phyloP scores from a whole-genome alignment of 2,797 vertebrate species.

The Aselliscus stoliczkanus region DNA sequence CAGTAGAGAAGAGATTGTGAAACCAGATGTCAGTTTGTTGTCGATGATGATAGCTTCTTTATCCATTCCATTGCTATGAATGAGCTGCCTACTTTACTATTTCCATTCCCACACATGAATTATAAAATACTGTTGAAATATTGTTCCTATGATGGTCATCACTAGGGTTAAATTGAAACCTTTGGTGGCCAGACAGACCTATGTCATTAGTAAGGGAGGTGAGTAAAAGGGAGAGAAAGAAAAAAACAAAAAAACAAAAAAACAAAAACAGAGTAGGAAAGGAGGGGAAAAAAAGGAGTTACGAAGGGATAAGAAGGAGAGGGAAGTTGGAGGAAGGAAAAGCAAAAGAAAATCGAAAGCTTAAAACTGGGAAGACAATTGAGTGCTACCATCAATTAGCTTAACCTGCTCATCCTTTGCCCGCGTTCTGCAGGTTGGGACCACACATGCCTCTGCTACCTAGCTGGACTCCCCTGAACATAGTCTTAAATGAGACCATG shows the following conservation, averaged over 20 bases:
- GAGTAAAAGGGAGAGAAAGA: neutral
- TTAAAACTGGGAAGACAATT: neutral
- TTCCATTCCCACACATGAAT: neutral
- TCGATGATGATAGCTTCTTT: neutral
- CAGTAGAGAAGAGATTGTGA: neutral
- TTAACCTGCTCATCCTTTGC: neutral
- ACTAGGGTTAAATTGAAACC: neutral
- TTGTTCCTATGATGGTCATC: neutral
- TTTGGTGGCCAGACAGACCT: neutral
- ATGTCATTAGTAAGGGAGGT: neutral
- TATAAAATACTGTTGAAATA: neutral
- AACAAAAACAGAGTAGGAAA: neutral
- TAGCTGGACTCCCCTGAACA: neutral
- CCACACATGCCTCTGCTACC: neutral
- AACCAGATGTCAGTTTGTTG: neutral
- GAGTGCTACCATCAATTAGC: fast-evolving
- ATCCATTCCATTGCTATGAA: neutral
- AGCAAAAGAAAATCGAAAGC: neutral
- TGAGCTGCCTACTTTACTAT: neutral
- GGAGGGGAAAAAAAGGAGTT: neutral
- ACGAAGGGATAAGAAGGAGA: neutral
- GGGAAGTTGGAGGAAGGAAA: neutral
- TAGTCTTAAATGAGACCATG: neutral
- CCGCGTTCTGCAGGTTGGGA: neutral
- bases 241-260: neutral